A percentile compares a stretch with the other conserved stretches of the same genome.
These are phyloP conservation scores for Hoplostethus mediterraneus DNA, from an alignment of 2,797 vertebrate species.

Conservation along the genomic window DNA sequence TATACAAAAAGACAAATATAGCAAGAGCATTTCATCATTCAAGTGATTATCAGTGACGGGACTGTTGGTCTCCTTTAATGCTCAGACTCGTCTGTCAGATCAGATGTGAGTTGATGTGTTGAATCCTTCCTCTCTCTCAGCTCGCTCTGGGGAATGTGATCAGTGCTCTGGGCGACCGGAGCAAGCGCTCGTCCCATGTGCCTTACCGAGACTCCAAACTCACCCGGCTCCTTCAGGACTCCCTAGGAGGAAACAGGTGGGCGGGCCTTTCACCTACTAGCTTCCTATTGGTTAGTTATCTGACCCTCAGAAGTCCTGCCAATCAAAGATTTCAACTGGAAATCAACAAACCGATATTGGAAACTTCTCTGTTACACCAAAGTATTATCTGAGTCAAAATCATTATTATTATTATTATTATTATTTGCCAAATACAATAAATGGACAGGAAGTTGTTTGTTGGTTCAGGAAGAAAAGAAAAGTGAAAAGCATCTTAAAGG, in stretches of 20 bases:
- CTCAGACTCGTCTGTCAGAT: no score
- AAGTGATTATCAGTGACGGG: background rate
- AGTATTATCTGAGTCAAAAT: no score
- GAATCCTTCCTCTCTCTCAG: slow-evolving; percentile 66
- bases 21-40: background rate
- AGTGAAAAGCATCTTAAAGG: no score
- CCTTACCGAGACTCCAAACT: slow-evolving; percentile 97
- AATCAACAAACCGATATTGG: no score
- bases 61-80: background rate
- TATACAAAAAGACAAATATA: background rate
- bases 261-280: background rate
- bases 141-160: slow-evolving; percentile 97
- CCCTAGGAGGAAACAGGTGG: slow-evolving; percentile 95
- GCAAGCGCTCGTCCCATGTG: slow-evolving; percentile 93
- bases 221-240: slow-evolving; percentile 94
- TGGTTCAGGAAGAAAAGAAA: no score
- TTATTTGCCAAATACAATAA: no score
- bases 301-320: no score
- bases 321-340: no score
- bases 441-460: no score
- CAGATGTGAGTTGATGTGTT: background rate
- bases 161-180: slow-evolving; percentile 94
- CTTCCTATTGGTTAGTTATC: background rate
- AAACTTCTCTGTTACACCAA: no score
- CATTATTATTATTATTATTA: no score